These are phyloP conservation scores for Papilio aristodemus DNA, from an alignment of 1,140 invertebrate species.

Conservation along the genomic window DNA sequence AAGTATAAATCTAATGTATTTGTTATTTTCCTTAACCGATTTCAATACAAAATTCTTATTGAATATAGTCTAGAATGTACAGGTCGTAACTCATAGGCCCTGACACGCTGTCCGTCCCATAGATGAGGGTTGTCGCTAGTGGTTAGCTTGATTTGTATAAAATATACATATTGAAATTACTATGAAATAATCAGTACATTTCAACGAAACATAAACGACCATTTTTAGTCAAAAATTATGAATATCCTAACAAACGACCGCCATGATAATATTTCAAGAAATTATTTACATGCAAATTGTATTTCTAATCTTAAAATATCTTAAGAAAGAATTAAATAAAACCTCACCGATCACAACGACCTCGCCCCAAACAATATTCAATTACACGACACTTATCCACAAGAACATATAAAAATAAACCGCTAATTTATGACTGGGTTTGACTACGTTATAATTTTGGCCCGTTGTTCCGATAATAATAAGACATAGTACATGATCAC, in stretches of 20 bases:
- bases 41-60: conserved; percentile 34
- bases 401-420: conserved; percentile 42
- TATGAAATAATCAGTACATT: conserved; percentile 79
- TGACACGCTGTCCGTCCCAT: conserved; percentile 46
- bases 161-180: conserved; percentile 69
- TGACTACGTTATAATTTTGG: conserved; percentile 76
- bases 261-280: conserved; percentile 37
- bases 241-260: conserved; percentile 49
- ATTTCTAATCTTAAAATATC: conserved; percentile 48
- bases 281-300: conserved; percentile 60
- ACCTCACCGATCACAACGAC: conserved; percentile 42
- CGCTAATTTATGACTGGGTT: conserved; percentile 59
- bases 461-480: conserved; percentile 64
- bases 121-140: conserved; percentile 67
- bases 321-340: conserved; percentile 49
- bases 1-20: conserved; percentile 39
- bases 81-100: conserved; percentile 44
- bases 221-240: conserved; percentile 57
- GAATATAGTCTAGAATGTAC: conserved; percentile 32
- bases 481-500: conserved; percentile 50
- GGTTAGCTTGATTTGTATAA: conserved; percentile 63
- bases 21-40: conserved; percentile 33
- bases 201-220: conserved; percentile 68
- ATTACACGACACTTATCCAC: conserved; percentile 48
- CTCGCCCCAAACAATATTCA: conserved; percentile 44